These are phyloP conservation scores for Calonectris borealis DNA, from an alignment of 2,113 vertebrate genomes.

Conservation along the genomic window DNA sequence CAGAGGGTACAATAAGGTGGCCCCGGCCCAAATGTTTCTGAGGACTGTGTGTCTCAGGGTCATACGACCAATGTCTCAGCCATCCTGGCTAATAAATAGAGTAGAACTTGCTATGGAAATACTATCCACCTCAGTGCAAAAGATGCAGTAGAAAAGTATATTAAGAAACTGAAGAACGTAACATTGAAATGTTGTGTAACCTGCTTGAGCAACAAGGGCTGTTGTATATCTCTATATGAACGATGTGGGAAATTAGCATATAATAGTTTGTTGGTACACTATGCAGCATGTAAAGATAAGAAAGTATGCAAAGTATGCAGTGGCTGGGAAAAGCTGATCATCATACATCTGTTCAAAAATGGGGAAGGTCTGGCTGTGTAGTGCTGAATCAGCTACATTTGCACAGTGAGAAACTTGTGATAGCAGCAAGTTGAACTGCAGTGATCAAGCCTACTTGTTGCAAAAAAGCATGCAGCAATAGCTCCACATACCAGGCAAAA, in stretches of 20 bases:
- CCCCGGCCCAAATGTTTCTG: background rate
- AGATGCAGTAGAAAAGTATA: background rate
- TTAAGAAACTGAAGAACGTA: background rate
- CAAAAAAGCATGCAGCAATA: background rate
- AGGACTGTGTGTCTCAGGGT: background rate
- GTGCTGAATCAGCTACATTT: background rate
- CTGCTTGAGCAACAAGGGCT: background rate
- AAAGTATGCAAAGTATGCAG: background rate
- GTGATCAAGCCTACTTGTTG: background rate
- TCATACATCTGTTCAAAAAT: background rate
- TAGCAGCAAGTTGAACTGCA: background rate
- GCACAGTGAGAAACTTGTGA: background rate
- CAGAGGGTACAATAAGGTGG: background rate
- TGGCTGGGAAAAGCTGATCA: background rate
- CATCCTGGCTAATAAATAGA: background rate
- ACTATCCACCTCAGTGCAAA: background rate
- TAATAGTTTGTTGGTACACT: background rate
- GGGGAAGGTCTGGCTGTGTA: background rate
- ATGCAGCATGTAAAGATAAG: background rate
- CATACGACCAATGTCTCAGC: accelerated
- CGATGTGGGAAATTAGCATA: background rate
- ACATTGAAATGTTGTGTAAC: background rate
- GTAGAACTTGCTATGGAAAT: background rate
- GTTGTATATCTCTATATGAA: background rate
- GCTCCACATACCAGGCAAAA: background rate